Base-by-base conservation (phyloP, 2,888 invertebrate genomes). In the Folsomia candida region DNA sequence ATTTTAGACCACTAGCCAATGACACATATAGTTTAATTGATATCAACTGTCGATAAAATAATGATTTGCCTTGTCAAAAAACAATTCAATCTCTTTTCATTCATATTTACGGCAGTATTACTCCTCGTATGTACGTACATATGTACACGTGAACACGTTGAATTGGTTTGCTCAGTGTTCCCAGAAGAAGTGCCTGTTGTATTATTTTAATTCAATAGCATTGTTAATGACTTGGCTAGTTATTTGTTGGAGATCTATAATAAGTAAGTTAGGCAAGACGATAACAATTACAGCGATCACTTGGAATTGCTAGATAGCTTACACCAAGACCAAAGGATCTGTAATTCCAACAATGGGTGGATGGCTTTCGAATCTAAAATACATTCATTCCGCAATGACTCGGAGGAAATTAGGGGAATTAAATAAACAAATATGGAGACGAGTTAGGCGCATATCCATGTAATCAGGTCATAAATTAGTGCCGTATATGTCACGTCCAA, bases 371-470 rank as follows among this genome's bases (percentile, higher is more conserved):
- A 37, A 37, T 37, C 14, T 37, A 37, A 37, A 14, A 4, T 37
- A 9, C 14, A 37, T 37, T 37, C 14, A 37, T 37, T 37, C 4
- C 37, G 14, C 37, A 37, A 37, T 37, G 37, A 37, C 37, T 37
- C 37, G 37, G 37, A 37, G 37, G 37, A 37, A 37, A 37, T 37
- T 37, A 37, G 37, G 54, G 54, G 54, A 54, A 54, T 54, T 54
- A 54, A 54, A 54, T 22, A 54, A 54, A 54, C 54, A 54, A 54
- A 54, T 54, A 54, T 54, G 54, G 54, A 54, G 54, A 54, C n/a
- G 54, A 54, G 37, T 37, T 37, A 37, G 37, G 37, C 37, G 37
- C 4, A 14, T 37, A 37, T 37, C 37, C 4, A 4, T 37, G 4
- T 54, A 54, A 54, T 54, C 54, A 54, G 54, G 54, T 54, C 54